Evolutionary conservation across 2,797 vertebrate genomes (phyloP).

Genomic region (Chelonia mydas): DNA sequence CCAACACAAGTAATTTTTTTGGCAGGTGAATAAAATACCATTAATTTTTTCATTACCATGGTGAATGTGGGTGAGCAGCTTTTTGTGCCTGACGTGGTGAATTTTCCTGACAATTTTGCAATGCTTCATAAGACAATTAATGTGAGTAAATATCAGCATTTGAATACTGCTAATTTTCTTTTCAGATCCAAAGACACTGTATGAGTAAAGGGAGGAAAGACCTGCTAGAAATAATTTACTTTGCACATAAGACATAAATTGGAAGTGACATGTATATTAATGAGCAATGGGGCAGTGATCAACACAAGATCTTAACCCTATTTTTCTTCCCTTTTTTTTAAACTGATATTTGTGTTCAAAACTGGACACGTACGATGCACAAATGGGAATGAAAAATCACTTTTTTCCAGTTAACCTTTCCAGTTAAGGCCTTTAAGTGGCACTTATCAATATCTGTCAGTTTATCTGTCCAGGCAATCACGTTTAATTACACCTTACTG

Average conservation of each 20-base stretch:
- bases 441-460: conserved; percentile 41
- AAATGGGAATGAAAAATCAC: conserved; percentile 1
- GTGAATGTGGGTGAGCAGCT: conserved; percentile 40
- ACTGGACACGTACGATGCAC: background rate
- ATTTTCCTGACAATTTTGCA: conserved; percentile 72
- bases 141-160: conserved; percentile 27
- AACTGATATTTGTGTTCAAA: conserved; percentile 28
- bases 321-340: background rate
- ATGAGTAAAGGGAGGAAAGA: conserved; percentile 34
- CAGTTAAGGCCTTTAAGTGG: conserved; percentile 14
- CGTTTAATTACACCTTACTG: background rate
- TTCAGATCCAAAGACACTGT: conserved; percentile 42
- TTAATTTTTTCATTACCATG: conserved; percentile 48
- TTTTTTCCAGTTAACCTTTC: conserved; percentile 3
- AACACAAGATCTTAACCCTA: conserved; percentile 9
- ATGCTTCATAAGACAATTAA: conserved; percentile 64
- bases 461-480: background rate
- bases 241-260: conserved; percentile 44
- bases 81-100: conserved; percentile 3
- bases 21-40: conserved; percentile 31
- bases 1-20: conserved; percentile 52
- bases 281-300: background rate
- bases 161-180: conserved; percentile 47
- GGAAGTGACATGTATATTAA: conserved; percentile 40
- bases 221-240: conserved; percentile 28